Base-by-base conservation (phyloP, 2,797 vertebrate species). In the Spheniscus humboldti region DNA sequence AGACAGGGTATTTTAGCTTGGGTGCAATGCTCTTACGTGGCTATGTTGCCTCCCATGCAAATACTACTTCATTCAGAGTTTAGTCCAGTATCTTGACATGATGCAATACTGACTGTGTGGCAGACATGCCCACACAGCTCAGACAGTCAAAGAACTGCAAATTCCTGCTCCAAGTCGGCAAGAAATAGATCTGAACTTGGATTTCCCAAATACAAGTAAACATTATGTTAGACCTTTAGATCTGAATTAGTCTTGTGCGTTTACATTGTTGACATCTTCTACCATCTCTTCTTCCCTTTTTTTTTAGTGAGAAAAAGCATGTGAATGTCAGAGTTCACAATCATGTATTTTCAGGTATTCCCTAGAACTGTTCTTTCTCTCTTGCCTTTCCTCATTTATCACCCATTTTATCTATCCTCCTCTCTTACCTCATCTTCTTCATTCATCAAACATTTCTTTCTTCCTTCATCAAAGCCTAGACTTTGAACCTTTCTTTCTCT, bases 21-120 rank as follows among this genome's bases (percentile, higher is more conserved):
- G 27, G n/a, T 66, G 20, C 50, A 62, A 12, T 0, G 5, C 66
- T 6, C 11, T 53, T 53, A 27, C 0, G 0, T 59, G n/a, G 35
- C 75, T 59, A 3, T 2, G 28, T n/a, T 13, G 41, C 60, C 75
- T 53, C 57, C 66, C 23, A 9, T 4, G 18, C 45, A 91, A 78
- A 53, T 4, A 5, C 11, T 5, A 1, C 52, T 73, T n/a, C 43
- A 10, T 56, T 67, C 48, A 53, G 73, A 59, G 83, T 48, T 71
- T 8, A 24, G 47, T 37, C 50, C 33, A 19, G 48, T 10, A 48
- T 43, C 74, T 8, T 50, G 37, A n/a, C 39, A 12, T 25, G 56
- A 45, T 1, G 10, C 48, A 66, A 23, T 68, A 14, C 2, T 33
- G 35, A 18, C 50, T 73, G 31, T 6, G 12, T 53, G 37, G 33